Percentiles rank a stretch among this genome's conserved stretches.
Conservation (phyloP, 2,888 invertebrate species). For the Axea sp. region DNA sequence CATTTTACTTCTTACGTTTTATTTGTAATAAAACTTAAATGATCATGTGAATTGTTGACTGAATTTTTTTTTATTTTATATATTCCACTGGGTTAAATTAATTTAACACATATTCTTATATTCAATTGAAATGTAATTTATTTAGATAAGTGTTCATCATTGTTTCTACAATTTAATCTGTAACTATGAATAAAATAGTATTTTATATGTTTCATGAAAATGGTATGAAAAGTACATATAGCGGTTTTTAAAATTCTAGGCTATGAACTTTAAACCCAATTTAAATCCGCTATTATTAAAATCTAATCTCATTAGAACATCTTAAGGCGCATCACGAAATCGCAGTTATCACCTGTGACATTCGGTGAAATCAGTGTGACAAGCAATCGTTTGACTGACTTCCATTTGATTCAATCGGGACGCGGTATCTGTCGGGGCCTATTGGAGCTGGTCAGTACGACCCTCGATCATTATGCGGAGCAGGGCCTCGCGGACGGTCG, state of each 20-base stretch:
- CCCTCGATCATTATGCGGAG: slow-evolving; percentile 66
- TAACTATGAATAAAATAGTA: no score
- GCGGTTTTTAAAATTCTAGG: no score
- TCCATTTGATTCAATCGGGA: slow-evolving; percentile 18
- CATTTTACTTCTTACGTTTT: slow-evolving; percentile 17
- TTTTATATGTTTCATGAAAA: no score
- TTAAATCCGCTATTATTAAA: slow-evolving; percentile 3
- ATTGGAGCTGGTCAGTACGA: slow-evolving; percentile 49
- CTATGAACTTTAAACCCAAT: no score
- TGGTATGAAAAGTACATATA: no score
- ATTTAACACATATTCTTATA: no score
- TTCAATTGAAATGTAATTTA: no score
- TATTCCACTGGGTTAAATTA: no score
- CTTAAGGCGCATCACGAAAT: slow-evolving; percentile 11
- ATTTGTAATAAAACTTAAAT: slow-evolving; percentile 31
- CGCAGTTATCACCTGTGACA: slow-evolving; percentile 9
- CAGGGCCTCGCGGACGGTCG: slow-evolving; percentile 63
- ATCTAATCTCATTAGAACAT: not conserved
- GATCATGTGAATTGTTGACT: no score
- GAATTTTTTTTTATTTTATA: no score
- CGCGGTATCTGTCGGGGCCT: slow-evolving; percentile 4
- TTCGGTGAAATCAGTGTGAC: slow-evolving; percentile 3
- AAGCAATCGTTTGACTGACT: slow-evolving; percentile 13
- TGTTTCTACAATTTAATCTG: no score
- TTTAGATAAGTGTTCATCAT: no score